A percentile compares a stretch with the other conserved stretches of the same genome.
These are phyloP conservation scores for Solenopsis fugax DNA, from an alignment of 1,140 invertebrate genomes.

Conservation along the genomic window DNA sequence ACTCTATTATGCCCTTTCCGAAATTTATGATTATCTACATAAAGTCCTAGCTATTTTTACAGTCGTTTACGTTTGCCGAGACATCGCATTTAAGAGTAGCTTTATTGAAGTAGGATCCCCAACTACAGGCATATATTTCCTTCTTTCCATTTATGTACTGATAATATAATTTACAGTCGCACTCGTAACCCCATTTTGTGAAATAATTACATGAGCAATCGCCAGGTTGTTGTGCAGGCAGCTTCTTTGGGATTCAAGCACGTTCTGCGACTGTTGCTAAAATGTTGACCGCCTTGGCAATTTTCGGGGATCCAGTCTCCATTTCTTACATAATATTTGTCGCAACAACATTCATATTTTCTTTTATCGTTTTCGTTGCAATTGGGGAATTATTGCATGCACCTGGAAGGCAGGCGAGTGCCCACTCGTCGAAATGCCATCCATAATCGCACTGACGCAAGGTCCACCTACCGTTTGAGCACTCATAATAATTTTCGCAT, in stretches of 20 bases:
- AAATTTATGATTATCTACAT: no score
- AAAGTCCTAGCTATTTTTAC: no score
- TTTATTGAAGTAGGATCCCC: not conserved
- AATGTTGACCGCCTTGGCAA: not conserved
- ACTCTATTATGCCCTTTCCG: no score
- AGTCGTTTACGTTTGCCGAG: not conserved
- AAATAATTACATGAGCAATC: not conserved
- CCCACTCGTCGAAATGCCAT: no score
- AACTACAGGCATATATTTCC: not conserved
- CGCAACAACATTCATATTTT: not conserved
- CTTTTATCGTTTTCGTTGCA: not conserved
- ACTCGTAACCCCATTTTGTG: not conserved
- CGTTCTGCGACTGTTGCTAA: not conserved
- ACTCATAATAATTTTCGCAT: no score
- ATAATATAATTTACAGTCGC: conserved; percentile 34
- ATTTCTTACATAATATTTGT: not conserved
- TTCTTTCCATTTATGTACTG: not conserved
- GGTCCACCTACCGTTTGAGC: no score
- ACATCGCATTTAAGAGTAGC: not conserved
- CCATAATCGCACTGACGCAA: no score
- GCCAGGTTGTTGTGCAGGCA: not conserved
- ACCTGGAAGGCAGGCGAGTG: no score
- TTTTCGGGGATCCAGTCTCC: not conserved
- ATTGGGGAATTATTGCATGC: no score
- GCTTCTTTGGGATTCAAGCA: not conserved